Base-by-base conservation (phyloP, 30 jellyfish, hydroid and myxozoan genomes). In the Cassiopea xamachana region DNA sequence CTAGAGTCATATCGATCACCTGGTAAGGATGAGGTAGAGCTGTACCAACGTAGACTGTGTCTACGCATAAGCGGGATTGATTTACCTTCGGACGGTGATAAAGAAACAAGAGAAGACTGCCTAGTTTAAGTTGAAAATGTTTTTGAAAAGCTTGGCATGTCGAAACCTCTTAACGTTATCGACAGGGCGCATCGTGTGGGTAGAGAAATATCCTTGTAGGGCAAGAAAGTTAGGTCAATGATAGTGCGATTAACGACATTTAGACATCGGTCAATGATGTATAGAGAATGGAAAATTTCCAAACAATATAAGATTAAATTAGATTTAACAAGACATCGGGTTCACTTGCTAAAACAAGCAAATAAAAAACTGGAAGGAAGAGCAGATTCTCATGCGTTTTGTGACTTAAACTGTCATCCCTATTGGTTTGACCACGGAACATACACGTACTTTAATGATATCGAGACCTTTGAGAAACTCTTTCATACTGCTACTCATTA, bases 171-270 rank as follows among this genome's bases (percentile, higher is more conserved):
- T 8, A 75, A 75, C 47, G 70, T 75, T n/a, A 75, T 75, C 4
- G 85, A 75, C 17, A 18, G 70, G 71, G 85, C 85, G 46, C 85
- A 75, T 75, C 70, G 85, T 2, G 85, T 75, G 69, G 70, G 85
- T 16, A 48, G 19, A 51, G 85, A 75, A 17, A 75, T 75, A 14
- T 5, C 43, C 17, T 15, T 75, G 48, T 44, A 75, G 18, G 85
- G 70, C 39, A 75, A 6, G 27, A 75, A 47, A 44, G 70, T 6
- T 1, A 5, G 85, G 13, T 75, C 43, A 48, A 46, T 2, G 85
- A 46, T 75, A 7, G 85, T 75, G 70, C n/a, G 85, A 7, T 51
- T 75, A 8, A 75, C 85, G 47, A 75, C 85, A 51, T 75, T 44
- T 48, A 75, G 85, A 48, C 85, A 55, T 55, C 70, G 85, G 19